These are phyloP conservation scores for Lutjanus argentimaculatus DNA, from an alignment of 2,797 vertebrate genomes.

Conservation along the genomic window DNA sequence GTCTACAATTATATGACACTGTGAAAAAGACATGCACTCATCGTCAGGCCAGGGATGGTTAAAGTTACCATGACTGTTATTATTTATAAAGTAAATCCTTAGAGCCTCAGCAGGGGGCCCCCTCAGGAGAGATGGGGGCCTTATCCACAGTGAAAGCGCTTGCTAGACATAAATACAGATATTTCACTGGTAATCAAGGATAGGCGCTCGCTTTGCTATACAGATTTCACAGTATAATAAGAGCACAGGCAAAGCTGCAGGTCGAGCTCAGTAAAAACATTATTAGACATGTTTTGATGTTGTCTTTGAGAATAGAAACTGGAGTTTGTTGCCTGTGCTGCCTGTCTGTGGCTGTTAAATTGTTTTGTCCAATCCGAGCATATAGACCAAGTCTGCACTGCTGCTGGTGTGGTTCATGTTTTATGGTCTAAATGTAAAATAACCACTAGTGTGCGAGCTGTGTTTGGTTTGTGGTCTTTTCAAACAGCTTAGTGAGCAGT, in stretches of 20 bases:
- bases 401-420: neutral
- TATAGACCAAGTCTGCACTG: neutral
- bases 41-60: neutral
- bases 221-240: neutral
- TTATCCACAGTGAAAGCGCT: neutral
- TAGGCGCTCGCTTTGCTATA: neutral
- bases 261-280: neutral
- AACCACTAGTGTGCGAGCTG: neutral
- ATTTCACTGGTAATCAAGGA: neutral
- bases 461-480: neutral
- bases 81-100: neutral
- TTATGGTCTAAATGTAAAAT: neutral
- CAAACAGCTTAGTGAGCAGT: neutral
- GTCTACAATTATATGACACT: neutral
- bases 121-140: neutral
- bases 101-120: neutral
- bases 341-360: neutral
- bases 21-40: neutral
- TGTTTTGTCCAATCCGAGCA: neutral
- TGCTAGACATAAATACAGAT: conserved; percentile 3
- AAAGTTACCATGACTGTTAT: conserved; percentile 3
- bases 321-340: neutral
- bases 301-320: neutral
- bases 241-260: neutral
- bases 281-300: neutral